Conservation (phyloP, 2,797 vertebrate species). For the Ctenopoma kingsleyae region DNA sequence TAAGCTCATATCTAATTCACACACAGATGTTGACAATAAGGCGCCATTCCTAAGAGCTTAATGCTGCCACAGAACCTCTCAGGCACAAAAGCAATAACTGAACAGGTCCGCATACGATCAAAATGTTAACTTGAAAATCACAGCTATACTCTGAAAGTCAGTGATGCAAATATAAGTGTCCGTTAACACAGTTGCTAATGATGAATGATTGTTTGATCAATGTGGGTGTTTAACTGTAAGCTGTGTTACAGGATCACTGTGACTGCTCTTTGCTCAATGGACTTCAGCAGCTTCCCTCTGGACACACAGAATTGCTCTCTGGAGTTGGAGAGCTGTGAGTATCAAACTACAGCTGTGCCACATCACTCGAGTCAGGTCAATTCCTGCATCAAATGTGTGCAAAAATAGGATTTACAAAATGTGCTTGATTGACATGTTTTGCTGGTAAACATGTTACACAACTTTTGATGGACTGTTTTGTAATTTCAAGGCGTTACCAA, state of each 20-base stretch:
- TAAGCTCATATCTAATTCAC: constrained; percentile 57
- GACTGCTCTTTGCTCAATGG: constrained; percentile 94
- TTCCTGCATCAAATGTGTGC: background rate
- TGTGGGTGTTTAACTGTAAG: constrained; percentile 36
- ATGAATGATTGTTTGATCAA: constrained; percentile 6
- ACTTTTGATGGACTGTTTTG: constrained; percentile 19
- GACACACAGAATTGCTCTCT: constrained; percentile 95
- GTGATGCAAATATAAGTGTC: background rate
- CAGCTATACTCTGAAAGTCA: background rate
- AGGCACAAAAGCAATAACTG: no score
- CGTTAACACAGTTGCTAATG: background rate
- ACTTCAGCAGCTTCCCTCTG: constrained; percentile 95
- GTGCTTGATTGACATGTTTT: constrained; percentile 12
- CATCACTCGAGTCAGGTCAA: background rate
- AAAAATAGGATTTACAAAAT: constrained; percentile 8
- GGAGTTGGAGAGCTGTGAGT: constrained; percentile 96
- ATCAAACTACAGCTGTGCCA: constrained; percentile 32
- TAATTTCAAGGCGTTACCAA: constrained; percentile 16
- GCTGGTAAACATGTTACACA: constrained; percentile 31
- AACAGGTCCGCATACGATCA: background rate
- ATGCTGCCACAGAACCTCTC: constrained; percentile 4
- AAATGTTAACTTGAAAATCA: background rate
- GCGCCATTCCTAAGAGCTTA: constrained; percentile 24
- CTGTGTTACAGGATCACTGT: constrained; percentile 90
- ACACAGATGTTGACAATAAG: constrained; percentile 57